Base-by-base conservation (phyloP, 2,888 invertebrate genomes). In the Dryobotodes eremita region DNA sequence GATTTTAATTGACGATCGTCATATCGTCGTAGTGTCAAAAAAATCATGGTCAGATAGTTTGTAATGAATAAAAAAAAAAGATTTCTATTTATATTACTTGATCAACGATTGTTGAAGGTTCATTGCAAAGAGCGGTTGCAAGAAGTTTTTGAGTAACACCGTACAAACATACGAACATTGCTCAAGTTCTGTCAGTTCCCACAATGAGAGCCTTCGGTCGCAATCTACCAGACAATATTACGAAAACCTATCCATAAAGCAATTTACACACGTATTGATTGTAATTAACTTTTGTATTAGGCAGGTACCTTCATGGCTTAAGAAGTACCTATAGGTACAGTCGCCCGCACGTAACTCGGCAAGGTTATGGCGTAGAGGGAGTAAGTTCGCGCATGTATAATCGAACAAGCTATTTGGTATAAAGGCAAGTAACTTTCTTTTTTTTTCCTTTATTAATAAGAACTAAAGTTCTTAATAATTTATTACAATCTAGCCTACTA, bases 71-170 rank as follows among this genome's bases (percentile, higher is more conserved):
- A 36, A 36, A 36, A 36, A 36, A 36, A 36, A 36, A n/a, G n/a
- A n/a, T n/a, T n/a, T 75, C 75, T 79, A 57, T 79, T 79, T 73
- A 11, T 61, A 65, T 64, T 71, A 68, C 69, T 71, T 77, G 59
- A 42, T 66, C 26, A 71, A 64, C 59, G 36, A 78, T 36, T 36
- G 57, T 26, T 53, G 61, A 79, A 84, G 80, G 81, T 64, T 68
- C 64, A 75, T 75, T 78, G 75, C 82, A 86, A 80, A 26, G 75
- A 75, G 66, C 71, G 61, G 57, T 86, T 82, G 75, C 79, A 72
- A 80, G 48, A 72, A 75, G 57, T 88, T 86, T 89, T 89, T 89
- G 66, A 79, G 87, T 77, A 89, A 88, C 66, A 55, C 53, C 55
- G 23, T 83, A 55, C 80, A 78, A 31, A 62, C 81, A 75, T 55